These are phyloP conservation scores for Ligdia adustata DNA, from an alignment of 2,888 invertebrate genomes.

Conservation along the genomic window DNA sequence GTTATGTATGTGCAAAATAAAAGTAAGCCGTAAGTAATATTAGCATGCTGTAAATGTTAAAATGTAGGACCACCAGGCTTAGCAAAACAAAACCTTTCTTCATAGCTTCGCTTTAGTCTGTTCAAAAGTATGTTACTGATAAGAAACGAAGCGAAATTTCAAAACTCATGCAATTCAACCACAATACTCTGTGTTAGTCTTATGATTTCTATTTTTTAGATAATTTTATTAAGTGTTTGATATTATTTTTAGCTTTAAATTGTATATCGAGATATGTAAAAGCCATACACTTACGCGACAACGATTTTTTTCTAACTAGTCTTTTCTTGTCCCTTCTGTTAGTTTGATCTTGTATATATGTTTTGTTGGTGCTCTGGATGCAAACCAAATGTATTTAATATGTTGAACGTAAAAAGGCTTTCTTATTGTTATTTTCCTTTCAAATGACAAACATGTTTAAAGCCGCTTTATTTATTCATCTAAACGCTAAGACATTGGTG, in stretches of 20 bases:
- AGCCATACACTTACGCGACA: slow-evolving; percentile 61
- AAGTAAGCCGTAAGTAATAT: neutral
- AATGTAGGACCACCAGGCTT: slow-evolving; percentile 55
- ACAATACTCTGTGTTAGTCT: slow-evolving; percentile 10
- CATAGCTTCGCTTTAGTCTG: slow-evolving; percentile 29
- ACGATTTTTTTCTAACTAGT: slow-evolving; percentile 65
- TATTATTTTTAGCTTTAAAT: slow-evolving; percentile 22
- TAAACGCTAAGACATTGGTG: too few relatives aligned
- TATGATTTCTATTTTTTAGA: slow-evolving; percentile 9
- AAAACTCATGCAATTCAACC: neutral
- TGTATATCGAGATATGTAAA: slow-evolving; percentile 14
- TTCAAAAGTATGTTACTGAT: neutral
- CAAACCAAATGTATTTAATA: slow-evolving; percentile 7
- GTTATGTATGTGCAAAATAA: too few relatives aligned
- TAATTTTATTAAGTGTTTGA: slow-evolving; percentile 3
- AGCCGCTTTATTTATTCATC: too few relatives aligned
- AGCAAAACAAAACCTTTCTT: too few relatives aligned
- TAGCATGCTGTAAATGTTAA: slow-evolving; percentile 19
- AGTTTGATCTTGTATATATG: slow-evolving; percentile 49
- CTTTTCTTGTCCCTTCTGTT: slow-evolving; percentile 47
- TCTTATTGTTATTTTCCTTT: too few relatives aligned
- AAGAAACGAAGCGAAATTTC: neutral
- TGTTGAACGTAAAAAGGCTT: too few relatives aligned
- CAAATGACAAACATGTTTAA: too few relatives aligned
- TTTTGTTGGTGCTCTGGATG: slow-evolving; percentile 61